Evolutionary conservation across 1,140 invertebrate species (phyloP).

Genomic region (Mizuhopecten yessoensis): DNA sequence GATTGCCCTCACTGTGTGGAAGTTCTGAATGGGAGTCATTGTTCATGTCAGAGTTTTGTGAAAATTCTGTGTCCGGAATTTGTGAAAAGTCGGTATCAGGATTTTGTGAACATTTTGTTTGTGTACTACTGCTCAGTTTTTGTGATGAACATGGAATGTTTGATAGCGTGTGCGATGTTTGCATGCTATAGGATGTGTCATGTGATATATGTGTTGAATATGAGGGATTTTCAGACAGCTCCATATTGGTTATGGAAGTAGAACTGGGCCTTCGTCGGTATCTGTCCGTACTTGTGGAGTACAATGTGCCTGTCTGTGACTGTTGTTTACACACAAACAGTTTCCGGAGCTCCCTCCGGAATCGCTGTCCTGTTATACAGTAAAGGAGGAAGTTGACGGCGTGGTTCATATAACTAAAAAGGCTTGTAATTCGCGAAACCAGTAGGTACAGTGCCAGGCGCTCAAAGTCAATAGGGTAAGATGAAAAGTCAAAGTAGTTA

Average conservation of each 20-base stretch:
- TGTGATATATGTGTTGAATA: background rate
- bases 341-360: constrained; percentile 79
- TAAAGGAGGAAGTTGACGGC: constrained; percentile 79
- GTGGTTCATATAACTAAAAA: constrained; percentile 77
- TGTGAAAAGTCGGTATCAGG: too few species aligned
- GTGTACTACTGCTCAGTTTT: background rate
- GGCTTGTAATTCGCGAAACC: constrained; percentile 62
- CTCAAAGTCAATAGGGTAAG: constrained; percentile 61
- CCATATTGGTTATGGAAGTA: background rate
- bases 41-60: too few species aligned
- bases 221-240: background rate
- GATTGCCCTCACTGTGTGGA: too few species aligned
- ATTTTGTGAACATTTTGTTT: background rate
- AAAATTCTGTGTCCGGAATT: too few species aligned
- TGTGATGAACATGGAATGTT: background rate
- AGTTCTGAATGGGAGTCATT: too few species aligned
- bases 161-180: background rate
- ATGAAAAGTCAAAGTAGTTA: constrained; percentile 64
- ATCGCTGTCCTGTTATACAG: constrained; percentile 74
- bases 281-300: background rate
- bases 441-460: constrained; percentile 66
- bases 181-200: background rate
- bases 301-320: background rate
- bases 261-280: background rate
- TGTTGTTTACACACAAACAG: constrained; percentile 61